Percentiles rank a stretch among this genome's conserved stretches.
phyloP scores from a whole-genome alignment of 2,797 vertebrate genomes.

The Gymnocypris eckloni region DNA sequence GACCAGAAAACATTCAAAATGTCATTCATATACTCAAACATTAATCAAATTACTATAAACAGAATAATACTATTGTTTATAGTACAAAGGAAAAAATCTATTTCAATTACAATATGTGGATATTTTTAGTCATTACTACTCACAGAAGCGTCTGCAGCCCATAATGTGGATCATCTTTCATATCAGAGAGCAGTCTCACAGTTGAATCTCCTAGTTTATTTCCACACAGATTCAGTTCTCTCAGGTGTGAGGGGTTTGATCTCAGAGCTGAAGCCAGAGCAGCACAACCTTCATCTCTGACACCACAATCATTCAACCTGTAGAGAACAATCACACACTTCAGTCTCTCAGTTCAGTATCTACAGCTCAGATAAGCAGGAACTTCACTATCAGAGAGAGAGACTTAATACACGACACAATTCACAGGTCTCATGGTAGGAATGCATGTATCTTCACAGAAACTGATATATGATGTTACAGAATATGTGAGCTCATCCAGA shows the following conservation, averaged over 20 bases:
- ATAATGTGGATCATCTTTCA: neutral
- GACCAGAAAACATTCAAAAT: neutral
- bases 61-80: neutral
- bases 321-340: neutral
- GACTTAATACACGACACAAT: neutral
- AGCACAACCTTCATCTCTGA: neutral
- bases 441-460: too few relatives aligned
- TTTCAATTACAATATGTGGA: neutral
- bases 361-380: neutral
- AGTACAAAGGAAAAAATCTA: neutral
- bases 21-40: neutral
- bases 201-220: neutral
- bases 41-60: neutral
- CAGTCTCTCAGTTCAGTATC: too few relatives aligned
- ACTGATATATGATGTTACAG: neutral
- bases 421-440: neutral
- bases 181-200: neutral
- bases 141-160: neutral
- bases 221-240: neutral
- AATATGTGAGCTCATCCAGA: neutral
- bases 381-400: neutral
- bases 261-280: constrained; percentile 4
- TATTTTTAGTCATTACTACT: neutral
- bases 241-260: constrained; percentile 17
- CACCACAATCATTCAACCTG: too few relatives aligned